Conservation (phyloP, 2,888 invertebrate genomes). For the Amblyjoppa proteus region DNA sequence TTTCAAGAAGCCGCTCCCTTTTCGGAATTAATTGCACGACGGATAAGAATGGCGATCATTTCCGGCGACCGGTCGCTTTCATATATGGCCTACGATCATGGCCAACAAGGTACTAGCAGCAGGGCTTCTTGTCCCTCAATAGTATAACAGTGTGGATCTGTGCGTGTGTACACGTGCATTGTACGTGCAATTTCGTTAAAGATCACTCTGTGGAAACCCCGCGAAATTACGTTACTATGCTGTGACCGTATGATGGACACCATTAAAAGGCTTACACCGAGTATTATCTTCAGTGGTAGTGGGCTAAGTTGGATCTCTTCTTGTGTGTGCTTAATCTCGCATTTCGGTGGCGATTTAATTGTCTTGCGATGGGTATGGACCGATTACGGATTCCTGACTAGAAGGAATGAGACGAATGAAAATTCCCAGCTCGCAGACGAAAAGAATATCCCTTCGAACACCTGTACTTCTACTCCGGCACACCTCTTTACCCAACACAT, state of each 20-base stretch:
- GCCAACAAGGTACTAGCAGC: conserved; percentile 51
- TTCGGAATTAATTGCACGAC: conserved; percentile 64
- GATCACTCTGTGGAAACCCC: not conserved
- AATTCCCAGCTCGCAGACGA: no score
- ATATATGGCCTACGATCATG: conserved; percentile 56
- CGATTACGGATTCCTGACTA: conserved; percentile 11
- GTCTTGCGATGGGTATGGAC: not conserved
- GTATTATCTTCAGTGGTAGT: conserved; percentile 42
- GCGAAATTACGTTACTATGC: not conserved
- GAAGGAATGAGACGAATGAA: not conserved
- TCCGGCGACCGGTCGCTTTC: conserved; percentile 60
- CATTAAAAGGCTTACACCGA: conserved; percentile 42
- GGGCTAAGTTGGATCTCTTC: conserved; percentile 3
- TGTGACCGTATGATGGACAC: not conserved
- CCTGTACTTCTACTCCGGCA: no score
- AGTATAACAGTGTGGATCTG: conserved; percentile 39
- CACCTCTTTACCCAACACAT: not conserved
- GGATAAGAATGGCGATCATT: conserved; percentile 62
- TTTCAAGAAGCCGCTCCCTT: conserved; percentile 59
- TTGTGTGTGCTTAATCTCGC: conserved; percentile 13
- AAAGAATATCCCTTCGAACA: no score
- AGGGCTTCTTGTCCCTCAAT: conserved; percentile 7
- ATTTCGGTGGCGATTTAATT: conserved; percentile 41
- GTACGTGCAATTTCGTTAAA: conserved; percentile 57
- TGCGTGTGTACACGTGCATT: not conserved